These are phyloP conservation scores for Ailuropoda melanoleuca DNA, from an alignment of 2,113 vertebrate species.

Conservation along the genomic window DNA sequence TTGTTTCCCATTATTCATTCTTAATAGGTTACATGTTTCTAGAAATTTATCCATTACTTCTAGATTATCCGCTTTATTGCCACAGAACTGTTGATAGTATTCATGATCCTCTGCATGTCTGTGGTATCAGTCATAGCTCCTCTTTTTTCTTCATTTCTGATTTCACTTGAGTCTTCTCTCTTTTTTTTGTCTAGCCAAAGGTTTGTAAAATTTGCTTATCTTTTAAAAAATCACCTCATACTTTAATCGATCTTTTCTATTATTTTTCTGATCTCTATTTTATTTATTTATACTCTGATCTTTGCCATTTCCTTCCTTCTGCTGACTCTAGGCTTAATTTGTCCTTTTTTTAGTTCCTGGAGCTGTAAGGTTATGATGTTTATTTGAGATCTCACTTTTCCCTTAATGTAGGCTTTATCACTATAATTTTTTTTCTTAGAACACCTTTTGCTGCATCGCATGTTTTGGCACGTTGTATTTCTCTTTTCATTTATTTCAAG, in stretches of 20 bases:
- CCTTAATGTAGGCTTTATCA: background rate
- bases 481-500: background rate
- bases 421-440: background rate
- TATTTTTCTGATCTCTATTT: background rate
- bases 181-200: background rate
- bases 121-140: background rate
- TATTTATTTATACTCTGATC: background rate
- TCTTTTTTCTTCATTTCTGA: background rate
- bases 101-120: background rate
- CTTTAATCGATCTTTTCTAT: background rate
- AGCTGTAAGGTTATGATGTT: background rate
- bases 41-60: background rate
- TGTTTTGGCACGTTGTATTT: background rate
- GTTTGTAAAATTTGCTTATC: background rate
- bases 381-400: background rate
- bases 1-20: background rate
- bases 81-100: background rate
- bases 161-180: background rate
- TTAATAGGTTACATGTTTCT: background rate
- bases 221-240: background rate
- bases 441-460: background rate
- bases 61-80: background rate
- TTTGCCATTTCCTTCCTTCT: background rate
- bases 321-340: background rate
- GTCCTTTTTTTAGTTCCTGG: background rate